These are phyloP conservation scores for Nyctalus aviator DNA, from an alignment of 2,797 vertebrate species.

Conservation along the genomic window DNA sequence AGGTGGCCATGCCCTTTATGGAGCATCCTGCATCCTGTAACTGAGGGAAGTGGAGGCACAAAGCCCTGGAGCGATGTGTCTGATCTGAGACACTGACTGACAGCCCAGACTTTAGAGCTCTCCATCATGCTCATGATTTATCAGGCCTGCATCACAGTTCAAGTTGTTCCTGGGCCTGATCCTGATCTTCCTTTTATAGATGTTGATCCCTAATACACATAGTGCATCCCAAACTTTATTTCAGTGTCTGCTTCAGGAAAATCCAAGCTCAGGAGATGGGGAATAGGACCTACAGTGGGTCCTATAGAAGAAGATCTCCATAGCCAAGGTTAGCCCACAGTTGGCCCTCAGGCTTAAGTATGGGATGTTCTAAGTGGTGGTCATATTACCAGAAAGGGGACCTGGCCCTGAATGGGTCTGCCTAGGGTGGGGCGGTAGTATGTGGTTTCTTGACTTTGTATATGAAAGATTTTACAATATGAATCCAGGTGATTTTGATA, in stretches of 20 bases:
- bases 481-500: not conserved
- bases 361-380: not conserved
- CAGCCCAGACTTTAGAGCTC: no score
- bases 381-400: not conserved
- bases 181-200: not conserved
- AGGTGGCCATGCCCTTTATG: not conserved
- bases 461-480: not conserved
- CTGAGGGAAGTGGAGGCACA: fast-evolving
- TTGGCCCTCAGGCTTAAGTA: not conserved
- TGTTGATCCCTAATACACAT: not conserved
- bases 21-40: not conserved
- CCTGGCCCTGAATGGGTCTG: not conserved
- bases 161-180: not conserved
- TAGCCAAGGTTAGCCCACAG: not conserved
- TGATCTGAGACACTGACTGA: not conserved
- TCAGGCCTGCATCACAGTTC: not conserved
- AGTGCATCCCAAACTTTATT: not conserved
- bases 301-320: not conserved
- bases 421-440: not conserved
- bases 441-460: not conserved
- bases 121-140: not conserved
- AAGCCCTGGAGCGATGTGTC: not conserved
- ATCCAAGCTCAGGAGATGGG: not conserved
- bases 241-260: not conserved
- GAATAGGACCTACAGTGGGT: not conserved